These are phyloP conservation scores for Corvus moneduloides DNA, from an alignment of 2,113 vertebrate species.

Conservation along the genomic window DNA sequence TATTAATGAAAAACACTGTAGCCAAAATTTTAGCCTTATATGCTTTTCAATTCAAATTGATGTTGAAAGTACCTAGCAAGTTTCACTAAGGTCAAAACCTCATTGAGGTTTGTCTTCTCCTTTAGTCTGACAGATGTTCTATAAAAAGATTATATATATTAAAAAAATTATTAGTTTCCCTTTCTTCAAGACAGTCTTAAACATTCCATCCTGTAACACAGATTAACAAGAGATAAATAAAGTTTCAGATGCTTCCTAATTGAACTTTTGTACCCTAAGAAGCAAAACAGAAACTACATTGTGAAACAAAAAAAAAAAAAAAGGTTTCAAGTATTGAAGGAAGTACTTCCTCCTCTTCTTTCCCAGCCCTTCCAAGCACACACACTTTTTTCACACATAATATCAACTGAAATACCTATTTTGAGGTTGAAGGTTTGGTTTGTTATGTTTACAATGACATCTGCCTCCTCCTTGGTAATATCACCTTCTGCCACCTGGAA, in stretches of 20 bases:
- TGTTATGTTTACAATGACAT: conserved; percentile 87
- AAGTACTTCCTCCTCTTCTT: background rate
- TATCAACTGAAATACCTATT: conserved; percentile 73
- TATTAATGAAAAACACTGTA: background rate
- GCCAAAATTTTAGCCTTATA: background rate
- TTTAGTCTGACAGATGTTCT: background rate
- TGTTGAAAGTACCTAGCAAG: background rate
- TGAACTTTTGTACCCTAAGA: background rate
- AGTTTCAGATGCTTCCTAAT: background rate
- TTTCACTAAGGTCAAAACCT: background rate
- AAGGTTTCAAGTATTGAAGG: background rate
- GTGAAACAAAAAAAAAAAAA: background rate
- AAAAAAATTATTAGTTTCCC: background rate
- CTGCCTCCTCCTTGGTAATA: conserved; percentile 81
- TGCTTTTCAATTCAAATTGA: background rate
- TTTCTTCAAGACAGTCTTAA: background rate
- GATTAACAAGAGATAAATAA: background rate
- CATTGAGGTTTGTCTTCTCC: background rate
- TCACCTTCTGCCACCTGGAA: conserved; percentile 81
- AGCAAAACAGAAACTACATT: background rate
- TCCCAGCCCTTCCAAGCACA: background rate
- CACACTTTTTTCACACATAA: background rate
- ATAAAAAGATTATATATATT: background rate
- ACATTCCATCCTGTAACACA: background rate
- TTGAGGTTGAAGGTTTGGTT: conserved; percentile 77